These are phyloP conservation scores for Tetraodon nigroviridis DNA, from an alignment of 2,113 vertebrate species.

Conservation along the genomic window DNA sequence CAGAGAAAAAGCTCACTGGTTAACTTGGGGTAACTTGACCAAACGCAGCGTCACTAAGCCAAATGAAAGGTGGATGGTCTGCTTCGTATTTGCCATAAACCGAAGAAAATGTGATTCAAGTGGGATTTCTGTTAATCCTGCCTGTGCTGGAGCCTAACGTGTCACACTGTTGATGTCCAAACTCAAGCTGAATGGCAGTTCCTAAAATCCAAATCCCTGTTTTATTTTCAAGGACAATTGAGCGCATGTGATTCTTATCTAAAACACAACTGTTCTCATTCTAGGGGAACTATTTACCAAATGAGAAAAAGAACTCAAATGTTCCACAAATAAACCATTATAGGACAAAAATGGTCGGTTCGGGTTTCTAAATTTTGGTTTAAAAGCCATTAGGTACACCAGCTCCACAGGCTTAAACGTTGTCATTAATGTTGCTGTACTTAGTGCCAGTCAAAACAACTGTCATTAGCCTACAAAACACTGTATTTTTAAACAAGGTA, in stretches of 20 bases:
- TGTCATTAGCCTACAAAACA: no score
- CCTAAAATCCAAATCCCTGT: conserved; percentile 10
- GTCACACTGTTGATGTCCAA: background rate
- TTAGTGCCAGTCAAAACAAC: no score
- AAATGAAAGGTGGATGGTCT: conserved; percentile 36
- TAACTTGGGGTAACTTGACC: conserved; percentile 40
- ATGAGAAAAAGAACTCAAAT: conserved; percentile 7
- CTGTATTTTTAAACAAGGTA: no score
- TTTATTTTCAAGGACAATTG: conserved; percentile 5
- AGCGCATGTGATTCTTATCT: conserved; percentile 12
- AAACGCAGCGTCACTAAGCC: conserved; percentile 43
- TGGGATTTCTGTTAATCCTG: conserved; percentile 8
- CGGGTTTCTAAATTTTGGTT: no score
- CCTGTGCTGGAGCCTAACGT: background rate
- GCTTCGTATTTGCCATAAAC: conserved; percentile 20
- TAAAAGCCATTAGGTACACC: background rate
- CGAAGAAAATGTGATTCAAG: conserved; percentile 12
- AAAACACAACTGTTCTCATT: background rate
- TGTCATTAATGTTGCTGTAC: background rate
- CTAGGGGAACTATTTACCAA: conserved; percentile 5
- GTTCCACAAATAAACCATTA: conserved; percentile 9
- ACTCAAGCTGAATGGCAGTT: conserved; percentile 37
- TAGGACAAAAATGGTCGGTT: background rate
- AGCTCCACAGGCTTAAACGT: background rate
- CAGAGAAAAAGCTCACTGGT: conserved; percentile 46